These are phyloP conservation scores for Channa maculata DNA, from an alignment of 2,113 vertebrate genomes.

Conservation along the genomic window DNA sequence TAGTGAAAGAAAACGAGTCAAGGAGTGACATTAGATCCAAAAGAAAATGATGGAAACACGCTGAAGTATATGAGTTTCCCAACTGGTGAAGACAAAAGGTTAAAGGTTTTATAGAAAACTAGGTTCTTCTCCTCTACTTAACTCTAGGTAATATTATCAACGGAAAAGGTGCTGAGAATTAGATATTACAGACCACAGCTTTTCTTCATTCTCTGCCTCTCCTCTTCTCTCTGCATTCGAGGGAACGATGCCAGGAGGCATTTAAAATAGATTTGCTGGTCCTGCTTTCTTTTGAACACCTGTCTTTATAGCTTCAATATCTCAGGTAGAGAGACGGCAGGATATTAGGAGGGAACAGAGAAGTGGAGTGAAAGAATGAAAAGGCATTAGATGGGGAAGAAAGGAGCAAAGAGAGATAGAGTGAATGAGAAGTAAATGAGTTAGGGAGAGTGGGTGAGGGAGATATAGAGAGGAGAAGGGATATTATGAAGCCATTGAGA, in stretches of 20 bases:
- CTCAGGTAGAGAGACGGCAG: slow-evolving; percentile 66
- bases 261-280: slow-evolving; percentile 66
- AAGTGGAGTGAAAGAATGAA: slow-evolving; percentile 56
- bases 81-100: slow-evolving; percentile 37
- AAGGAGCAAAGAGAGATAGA: slow-evolving; percentile 55
- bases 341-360: slow-evolving; percentile 62
- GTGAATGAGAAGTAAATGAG: slow-evolving; percentile 73
- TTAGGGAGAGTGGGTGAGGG: slow-evolving; percentile 44
- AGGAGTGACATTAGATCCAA: slow-evolving; percentile 3
- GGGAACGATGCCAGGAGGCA: slow-evolving; percentile 60
- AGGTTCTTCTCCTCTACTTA: slow-evolving; percentile 4
- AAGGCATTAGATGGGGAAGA: slow-evolving; percentile 66
- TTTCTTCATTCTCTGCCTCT: slow-evolving; percentile 36
- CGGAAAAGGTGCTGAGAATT: slow-evolving; percentile 31
- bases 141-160: slow-evolving; percentile 14
- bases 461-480: slow-evolving; percentile 50
- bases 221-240: slow-evolving; percentile 41
- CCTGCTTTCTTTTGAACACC: slow-evolving; percentile 73
- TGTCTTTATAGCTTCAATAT: slow-evolving; percentile 75
- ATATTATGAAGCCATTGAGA: slow-evolving; percentile 66
- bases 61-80: slow-evolving; percentile 16
- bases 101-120: slow-evolving; percentile 34
- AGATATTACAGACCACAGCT: slow-evolving; percentile 43
- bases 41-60: slow-evolving; percentile 7
- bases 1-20: background rate